Evolutionary conservation across 2,797 vertebrate species (phyloP).

Genomic region (Cynodonichthys magdalenae): DNA sequence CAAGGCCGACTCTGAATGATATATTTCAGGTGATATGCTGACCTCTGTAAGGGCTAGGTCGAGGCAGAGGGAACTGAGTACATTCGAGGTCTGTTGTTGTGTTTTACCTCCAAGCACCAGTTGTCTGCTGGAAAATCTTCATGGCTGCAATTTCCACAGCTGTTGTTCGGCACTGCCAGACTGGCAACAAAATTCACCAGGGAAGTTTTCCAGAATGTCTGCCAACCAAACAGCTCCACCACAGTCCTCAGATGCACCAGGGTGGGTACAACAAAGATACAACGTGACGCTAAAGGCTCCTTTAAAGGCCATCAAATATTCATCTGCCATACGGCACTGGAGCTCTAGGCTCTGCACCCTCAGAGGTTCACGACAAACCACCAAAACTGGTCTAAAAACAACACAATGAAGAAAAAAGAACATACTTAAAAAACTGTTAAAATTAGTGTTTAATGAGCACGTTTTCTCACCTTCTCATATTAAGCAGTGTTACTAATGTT

Average conservation of each 20-base stretch:
- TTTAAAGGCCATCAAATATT: slow-evolving; percentile 81
- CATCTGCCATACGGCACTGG: slow-evolving; percentile 67
- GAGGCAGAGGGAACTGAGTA: slow-evolving; percentile 2
- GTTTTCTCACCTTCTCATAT: slow-evolving; percentile 33
- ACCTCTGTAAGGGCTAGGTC: slow-evolving; percentile 47
- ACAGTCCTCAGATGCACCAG: slow-evolving; percentile 2
- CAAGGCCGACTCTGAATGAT: slow-evolving; percentile 17
- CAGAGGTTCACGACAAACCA: slow-evolving; percentile 33
- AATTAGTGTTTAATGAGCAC: slow-evolving; percentile 25
- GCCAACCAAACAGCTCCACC: slow-evolving; percentile 30
- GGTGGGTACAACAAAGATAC: slow-evolving; percentile 43
- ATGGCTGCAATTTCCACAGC: slow-evolving; percentile 61
- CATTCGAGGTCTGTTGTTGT: slow-evolving; percentile 20
- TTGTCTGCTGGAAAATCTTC: slow-evolving; percentile 46
- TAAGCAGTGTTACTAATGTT: slow-evolving; percentile 40
- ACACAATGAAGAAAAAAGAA: slow-evolving; percentile 20
- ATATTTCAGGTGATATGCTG: slow-evolving; percentile 46
- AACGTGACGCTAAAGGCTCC: slow-evolving; percentile 50
- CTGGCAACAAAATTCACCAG: slow-evolving; percentile 55
- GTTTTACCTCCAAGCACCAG: slow-evolving; percentile 34
- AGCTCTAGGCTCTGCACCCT: slow-evolving; percentile 38
- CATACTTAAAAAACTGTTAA: neutral
- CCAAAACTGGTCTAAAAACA: slow-evolving; percentile 40
- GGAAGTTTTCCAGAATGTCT: slow-evolving; percentile 52
- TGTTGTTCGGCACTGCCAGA: slow-evolving; percentile 49